phyloP scores from a whole-genome alignment of 2,113 vertebrate species.

The Mus spicilegus region DNA sequence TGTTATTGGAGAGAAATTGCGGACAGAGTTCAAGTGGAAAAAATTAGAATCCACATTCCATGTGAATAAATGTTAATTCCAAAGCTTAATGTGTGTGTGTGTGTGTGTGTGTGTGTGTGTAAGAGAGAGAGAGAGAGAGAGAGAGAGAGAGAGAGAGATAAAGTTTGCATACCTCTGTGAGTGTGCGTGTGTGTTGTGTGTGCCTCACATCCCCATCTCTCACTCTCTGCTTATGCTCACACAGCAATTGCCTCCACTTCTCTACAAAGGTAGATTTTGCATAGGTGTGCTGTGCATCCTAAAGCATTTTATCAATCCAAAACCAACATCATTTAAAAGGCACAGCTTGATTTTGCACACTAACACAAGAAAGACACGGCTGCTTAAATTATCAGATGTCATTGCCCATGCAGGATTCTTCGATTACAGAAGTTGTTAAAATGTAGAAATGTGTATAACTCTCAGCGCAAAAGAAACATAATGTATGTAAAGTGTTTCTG shows the following conservation, averaged over 20 bases:
- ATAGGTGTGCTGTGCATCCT: neutral
- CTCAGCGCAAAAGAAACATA: slow-evolving; percentile 10
- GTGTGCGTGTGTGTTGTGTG: neutral
- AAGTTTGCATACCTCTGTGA: neutral
- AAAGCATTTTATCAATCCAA: neutral
- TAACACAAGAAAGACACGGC: neutral
- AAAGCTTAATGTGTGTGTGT: neutral
- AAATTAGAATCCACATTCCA: neutral
- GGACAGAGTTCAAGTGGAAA: neutral
- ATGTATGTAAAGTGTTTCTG: neutral
- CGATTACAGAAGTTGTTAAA: slow-evolving; percentile 30
- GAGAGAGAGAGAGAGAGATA: no score
- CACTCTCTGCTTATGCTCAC: no score
- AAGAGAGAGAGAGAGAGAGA: neutral
- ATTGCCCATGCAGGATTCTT: neutral
- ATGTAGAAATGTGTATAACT: neutral
- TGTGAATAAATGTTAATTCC: neutral
- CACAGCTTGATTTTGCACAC: neutral
- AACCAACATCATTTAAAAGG: slow-evolving; percentile 8
- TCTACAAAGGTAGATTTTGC: slow-evolving; percentile 7
- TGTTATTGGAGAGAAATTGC: neutral
- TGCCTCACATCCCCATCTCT: no score
- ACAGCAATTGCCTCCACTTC: neutral
- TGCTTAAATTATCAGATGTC: slow-evolving; percentile 4
- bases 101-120: neutral